Conservation (phyloP, 2,113 vertebrate species). For the Narcine bancroftii region DNA sequence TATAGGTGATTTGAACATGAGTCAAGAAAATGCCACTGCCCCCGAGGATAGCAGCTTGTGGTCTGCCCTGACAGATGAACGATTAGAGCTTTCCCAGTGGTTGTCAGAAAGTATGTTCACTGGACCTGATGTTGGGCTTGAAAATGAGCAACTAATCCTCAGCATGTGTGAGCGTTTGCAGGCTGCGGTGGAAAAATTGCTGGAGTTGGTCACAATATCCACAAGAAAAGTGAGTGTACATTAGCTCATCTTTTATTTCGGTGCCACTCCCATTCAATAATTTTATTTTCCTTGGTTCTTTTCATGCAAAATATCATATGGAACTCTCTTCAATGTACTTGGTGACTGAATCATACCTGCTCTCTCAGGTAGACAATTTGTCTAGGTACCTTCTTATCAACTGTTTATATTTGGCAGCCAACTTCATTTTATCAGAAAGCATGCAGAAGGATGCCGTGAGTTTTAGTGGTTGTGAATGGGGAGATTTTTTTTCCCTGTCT, state of each 20-base stretch:
- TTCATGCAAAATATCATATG: no score
- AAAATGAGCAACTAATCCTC: constrained; percentile 64
- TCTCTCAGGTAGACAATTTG: no score
- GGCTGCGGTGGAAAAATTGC: constrained; percentile 68
- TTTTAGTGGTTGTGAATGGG: neutral
- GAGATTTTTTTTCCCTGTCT: neutral
- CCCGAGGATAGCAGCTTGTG: constrained; percentile 49
- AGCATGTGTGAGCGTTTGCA: constrained; percentile 62
- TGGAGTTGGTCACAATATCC: constrained; percentile 75
- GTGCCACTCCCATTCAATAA: no score
- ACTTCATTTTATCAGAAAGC: neutral
- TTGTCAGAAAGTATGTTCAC: constrained; percentile 78
- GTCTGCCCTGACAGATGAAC: constrained; percentile 53
- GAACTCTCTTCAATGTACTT: no score
- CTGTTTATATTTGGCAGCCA: neutral
- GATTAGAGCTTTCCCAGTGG: constrained; percentile 68
- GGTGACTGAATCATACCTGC: no score
- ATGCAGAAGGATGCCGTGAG: neutral
- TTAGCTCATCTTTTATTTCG: neutral
- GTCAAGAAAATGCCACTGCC: constrained; percentile 37
- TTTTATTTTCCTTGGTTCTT: no score
- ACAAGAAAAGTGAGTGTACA: constrained; percentile 64
- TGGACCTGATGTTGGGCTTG: constrained; percentile 62
- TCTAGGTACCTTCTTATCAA: neutral
- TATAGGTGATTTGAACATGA: neutral